phyloP scores from a whole-genome alignment of 1,140 invertebrate genomes.

The Chrysopa pallens region DNA sequence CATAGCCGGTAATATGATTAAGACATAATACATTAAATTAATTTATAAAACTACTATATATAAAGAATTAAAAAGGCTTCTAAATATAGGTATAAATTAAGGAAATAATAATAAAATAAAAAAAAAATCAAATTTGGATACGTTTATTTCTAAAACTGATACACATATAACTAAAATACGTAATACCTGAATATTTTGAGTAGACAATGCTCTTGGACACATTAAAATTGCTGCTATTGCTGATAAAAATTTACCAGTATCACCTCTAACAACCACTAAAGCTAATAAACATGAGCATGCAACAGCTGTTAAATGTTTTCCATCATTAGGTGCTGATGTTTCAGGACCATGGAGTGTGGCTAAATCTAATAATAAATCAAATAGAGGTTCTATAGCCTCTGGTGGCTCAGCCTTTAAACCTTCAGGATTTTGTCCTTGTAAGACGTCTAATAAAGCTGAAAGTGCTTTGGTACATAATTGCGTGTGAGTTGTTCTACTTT shows the following conservation, averaged over 20 bases:
- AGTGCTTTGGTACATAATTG: slow-evolving; percentile 73
- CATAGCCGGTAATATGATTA: no score
- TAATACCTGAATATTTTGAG: slow-evolving; percentile 60
- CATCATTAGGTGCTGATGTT: slow-evolving; percentile 32
- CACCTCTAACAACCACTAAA: slow-evolving; percentile 77
- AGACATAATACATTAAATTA: no score
- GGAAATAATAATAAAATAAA: slow-evolving; percentile 6
- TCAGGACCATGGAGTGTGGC: slow-evolving; percentile 46
- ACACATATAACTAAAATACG: background rate
- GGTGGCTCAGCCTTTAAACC: slow-evolving; percentile 43
- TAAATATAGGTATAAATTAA: slow-evolving; percentile 21
- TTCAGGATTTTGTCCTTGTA: slow-evolving; percentile 81
- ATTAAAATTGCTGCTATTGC: slow-evolving; percentile 77
- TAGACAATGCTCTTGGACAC: slow-evolving; percentile 55
- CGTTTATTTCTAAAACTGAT: no score
- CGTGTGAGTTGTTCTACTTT: slow-evolving; percentile 64
- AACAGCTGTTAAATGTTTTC: slow-evolving; percentile 58
- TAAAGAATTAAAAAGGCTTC: no score
- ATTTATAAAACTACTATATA: no score
- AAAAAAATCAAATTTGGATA: slow-evolving; percentile 1
- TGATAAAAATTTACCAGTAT: slow-evolving; percentile 79
- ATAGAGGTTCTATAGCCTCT: slow-evolving; percentile 61
- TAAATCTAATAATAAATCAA: slow-evolving; percentile 59
- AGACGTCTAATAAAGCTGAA: slow-evolving; percentile 69
- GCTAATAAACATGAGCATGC: slow-evolving; percentile 81